Percentiles rank a stretch among this genome's conserved stretches.
Evolutionary conservation across 2,888 invertebrate genomes (phyloP).

Genomic region (Archips crataeganus): DNA sequence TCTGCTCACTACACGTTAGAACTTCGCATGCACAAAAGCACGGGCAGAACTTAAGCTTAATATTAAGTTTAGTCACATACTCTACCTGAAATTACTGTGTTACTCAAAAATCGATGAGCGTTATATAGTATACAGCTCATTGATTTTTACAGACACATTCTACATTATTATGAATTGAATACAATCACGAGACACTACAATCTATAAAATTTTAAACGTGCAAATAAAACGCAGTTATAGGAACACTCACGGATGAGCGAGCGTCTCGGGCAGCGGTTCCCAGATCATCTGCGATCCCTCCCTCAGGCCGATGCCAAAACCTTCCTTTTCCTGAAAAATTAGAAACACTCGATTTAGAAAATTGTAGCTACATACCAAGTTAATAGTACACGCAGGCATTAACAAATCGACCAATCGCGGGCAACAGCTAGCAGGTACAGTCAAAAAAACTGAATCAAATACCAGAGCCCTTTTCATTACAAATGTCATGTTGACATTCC

Average conservation of each 20-base stretch:
- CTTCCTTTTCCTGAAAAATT: slow-evolving; percentile 87
- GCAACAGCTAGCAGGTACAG: no score
- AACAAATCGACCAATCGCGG: no score
- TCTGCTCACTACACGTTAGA: slow-evolving; percentile 19
- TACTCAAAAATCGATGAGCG: slow-evolving; percentile 9
- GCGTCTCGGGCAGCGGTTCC: slow-evolving; percentile 78
- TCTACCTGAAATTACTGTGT: slow-evolving; percentile 25
- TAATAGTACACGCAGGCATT: no score
- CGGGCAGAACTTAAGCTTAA: slow-evolving; percentile 52
- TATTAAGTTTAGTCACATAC: slow-evolving; percentile 19
- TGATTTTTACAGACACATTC: slow-evolving; percentile 3
- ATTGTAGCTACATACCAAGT: background rate
- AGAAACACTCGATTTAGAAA: background rate
- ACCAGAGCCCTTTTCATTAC: no score
- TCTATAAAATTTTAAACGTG: slow-evolving; percentile 21
- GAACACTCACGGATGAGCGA: slow-evolving; percentile 68
- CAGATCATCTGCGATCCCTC: slow-evolving; percentile 89
- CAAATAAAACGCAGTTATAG: slow-evolving; percentile 29
- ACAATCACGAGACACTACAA: slow-evolving; percentile 26
- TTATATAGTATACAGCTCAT: background rate
- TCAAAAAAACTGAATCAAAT: no score
- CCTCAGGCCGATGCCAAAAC: slow-evolving; percentile 88
- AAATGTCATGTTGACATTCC: no score
- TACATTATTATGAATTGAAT: slow-evolving; percentile 12
- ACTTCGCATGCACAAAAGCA: slow-evolving; percentile 54